phyloP scores from a whole-genome alignment of 2,797 vertebrate species.

The Scyliorhinus canicula region DNA sequence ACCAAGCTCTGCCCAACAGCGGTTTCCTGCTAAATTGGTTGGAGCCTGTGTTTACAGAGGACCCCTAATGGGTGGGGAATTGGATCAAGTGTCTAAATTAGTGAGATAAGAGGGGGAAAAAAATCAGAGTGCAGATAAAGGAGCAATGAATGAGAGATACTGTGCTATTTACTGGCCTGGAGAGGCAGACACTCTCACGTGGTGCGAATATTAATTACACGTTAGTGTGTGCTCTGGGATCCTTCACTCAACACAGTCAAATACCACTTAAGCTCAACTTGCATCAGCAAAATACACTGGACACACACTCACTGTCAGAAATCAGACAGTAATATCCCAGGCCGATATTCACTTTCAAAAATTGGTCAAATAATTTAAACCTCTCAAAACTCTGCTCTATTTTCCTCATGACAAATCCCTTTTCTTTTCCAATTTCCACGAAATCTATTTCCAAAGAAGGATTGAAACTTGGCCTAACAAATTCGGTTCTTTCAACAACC shows the following conservation, averaged over 20 bases:
- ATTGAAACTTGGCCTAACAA: not conserved
- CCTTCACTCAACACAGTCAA: not conserved
- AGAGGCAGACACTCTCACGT: not conserved
- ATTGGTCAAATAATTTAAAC: not conserved
- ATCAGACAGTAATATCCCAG: too few species aligned
- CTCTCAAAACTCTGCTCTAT: not conserved
- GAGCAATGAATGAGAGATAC: not conserved
- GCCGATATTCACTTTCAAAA: not conserved
- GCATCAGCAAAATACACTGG: not conserved
- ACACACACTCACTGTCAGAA: not conserved
- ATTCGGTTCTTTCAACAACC: not conserved
- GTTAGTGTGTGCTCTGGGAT: not conserved
- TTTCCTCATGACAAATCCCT: not conserved
- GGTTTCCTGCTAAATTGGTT: not conserved
- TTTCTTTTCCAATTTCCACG: not conserved
- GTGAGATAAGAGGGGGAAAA: slow-evolving; percentile 13
- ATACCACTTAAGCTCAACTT: not conserved
- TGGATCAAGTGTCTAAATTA: slow-evolving; percentile 6
- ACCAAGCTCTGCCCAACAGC: not conserved
- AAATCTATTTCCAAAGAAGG: not conserved
- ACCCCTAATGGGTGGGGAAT: not conserved
- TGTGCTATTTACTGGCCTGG: not conserved
- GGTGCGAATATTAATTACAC: slow-evolving; percentile 25
- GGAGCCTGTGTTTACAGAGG: slow-evolving; percentile 22
- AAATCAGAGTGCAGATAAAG: not conserved